phyloP scores from a whole-genome alignment of 2,113 vertebrate genomes.

The Seriola aureovittata region DNA sequence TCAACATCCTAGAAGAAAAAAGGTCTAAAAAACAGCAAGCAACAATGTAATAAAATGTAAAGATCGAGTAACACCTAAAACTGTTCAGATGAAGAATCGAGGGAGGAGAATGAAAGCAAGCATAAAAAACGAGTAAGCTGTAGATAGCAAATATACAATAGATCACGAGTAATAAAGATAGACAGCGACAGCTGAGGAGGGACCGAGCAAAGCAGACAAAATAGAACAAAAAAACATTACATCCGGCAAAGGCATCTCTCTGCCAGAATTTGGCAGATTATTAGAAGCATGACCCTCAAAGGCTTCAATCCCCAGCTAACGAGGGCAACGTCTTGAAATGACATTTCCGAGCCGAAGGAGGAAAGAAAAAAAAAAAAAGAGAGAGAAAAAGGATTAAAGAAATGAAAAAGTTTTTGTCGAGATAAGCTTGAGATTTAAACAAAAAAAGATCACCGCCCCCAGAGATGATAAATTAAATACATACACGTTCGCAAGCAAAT shows the following conservation, averaged over 20 bases:
- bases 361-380: conserved; percentile 21
- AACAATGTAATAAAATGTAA: conserved; percentile 1
- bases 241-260: conserved; percentile 48
- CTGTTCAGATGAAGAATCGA: conserved; percentile 31
- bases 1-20: neutral
- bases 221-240: conserved; percentile 17
- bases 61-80: conserved; percentile 35
- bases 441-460: conserved; percentile 11
- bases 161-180: conserved; percentile 61
- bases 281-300: conserved; percentile 59
- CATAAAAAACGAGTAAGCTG: conserved; percentile 22
- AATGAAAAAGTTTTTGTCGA: conserved; percentile 45
- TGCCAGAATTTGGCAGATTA: conserved; percentile 49
- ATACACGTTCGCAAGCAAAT: neutral
- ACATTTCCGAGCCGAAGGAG: conserved; percentile 67
- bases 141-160: conserved; percentile 36
- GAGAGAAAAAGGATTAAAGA: conserved; percentile 33
- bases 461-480: conserved; percentile 48
- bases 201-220: conserved; percentile 40
- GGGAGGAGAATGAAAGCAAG: conserved; percentile 32
- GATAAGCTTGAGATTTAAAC: conserved; percentile 55
- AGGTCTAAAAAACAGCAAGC: neutral
- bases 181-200: conserved; percentile 46
- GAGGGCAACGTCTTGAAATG: conserved; percentile 73
- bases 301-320: conserved; percentile 59